Evolutionary conservation across 2,888 invertebrate genomes (phyloP).

Genomic region (Cosmopolites sordidus): DNA sequence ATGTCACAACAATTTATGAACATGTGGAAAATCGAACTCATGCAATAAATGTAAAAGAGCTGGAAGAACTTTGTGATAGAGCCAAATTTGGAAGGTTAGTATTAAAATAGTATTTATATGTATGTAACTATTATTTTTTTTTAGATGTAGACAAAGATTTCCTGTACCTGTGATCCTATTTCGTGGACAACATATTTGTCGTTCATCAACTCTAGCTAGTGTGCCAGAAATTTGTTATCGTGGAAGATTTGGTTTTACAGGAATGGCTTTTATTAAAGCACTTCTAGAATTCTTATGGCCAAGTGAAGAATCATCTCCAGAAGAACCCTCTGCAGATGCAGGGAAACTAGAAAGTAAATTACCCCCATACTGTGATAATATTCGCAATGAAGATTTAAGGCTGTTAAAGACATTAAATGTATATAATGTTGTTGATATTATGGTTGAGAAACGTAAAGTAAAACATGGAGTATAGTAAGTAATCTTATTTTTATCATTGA

Average conservation of each 20-base stretch:
- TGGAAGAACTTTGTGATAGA: conserved; percentile 61
- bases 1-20: conserved; percentile 19
- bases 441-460: conserved; percentile 81
- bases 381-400: conserved; percentile 64
- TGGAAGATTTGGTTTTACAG: conserved; percentile 46
- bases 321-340: conserved; percentile 14
- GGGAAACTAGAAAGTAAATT: conserved; percentile 43
- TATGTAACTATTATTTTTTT: conserved; percentile 26
- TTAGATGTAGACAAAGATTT: conserved; percentile 68
- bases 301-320: conserved; percentile 17
- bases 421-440: conserved; percentile 71
- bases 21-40: conserved; percentile 5
- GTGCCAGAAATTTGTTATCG: conserved; percentile 71
- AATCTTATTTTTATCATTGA: conserved; percentile 2
- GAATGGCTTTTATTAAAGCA: conserved; percentile 11
- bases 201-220: conserved; percentile 70
- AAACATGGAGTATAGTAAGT: conserved; percentile 76
- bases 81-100: conserved; percentile 66
- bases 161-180: conserved; percentile 73
- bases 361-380: conserved; percentile 57
- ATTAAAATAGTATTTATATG: too few species aligned
- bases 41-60: conserved; percentile 51
- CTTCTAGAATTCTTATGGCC: conserved; percentile 50
- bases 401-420: conserved; percentile 66
- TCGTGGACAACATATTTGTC: conserved; percentile 67